These are phyloP conservation scores for Herpailurus yagouaroundi DNA, from an alignment of 2,113 vertebrate genomes.

Conservation along the genomic window DNA sequence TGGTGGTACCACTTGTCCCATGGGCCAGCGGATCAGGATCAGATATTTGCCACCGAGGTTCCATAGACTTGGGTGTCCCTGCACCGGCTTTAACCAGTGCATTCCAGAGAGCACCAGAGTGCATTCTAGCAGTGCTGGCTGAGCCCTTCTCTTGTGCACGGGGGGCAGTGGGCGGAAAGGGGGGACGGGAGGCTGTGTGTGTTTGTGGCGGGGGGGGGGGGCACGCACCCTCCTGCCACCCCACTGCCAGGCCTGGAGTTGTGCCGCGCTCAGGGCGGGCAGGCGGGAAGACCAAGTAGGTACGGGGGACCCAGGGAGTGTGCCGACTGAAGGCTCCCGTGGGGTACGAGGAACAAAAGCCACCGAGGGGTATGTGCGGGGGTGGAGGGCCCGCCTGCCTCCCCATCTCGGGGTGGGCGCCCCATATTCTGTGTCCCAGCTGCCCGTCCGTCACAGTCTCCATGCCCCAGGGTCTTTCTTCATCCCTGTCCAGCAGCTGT, in stretches of 20 bases:
- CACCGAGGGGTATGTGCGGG: not conserved
- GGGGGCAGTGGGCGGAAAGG: not conserved
- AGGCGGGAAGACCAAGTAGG: not conserved
- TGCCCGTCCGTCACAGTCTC: not conserved
- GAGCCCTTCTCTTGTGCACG: not conserved
- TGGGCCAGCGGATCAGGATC: not conserved
- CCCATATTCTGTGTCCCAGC: not conserved
- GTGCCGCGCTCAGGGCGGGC: not conserved
- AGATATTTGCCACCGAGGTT: not conserved
- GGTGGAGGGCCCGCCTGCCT: not conserved
- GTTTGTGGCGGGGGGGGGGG: no score
- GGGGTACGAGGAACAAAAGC: conserved; percentile 41
- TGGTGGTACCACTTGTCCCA: not conserved
- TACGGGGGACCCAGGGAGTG: not conserved
- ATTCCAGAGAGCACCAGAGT: conserved; percentile 57
- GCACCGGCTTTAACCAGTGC: conserved; percentile 78
- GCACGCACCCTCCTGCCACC: no score
- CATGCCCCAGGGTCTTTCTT: not conserved
- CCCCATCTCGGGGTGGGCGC: not conserved
- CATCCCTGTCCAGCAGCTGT: not conserved
- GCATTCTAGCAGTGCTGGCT: not conserved
- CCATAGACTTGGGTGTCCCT: not conserved
- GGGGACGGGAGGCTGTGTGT: not conserved
- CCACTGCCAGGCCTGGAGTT: not conserved
- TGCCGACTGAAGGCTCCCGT: not conserved